Percentiles rank a stretch among this genome's conserved stretches.
These are phyloP conservation scores for Heterodera carotae DNA, from an alignment of 1,140 invertebrate genomes.

Conservation along the genomic window DNA sequence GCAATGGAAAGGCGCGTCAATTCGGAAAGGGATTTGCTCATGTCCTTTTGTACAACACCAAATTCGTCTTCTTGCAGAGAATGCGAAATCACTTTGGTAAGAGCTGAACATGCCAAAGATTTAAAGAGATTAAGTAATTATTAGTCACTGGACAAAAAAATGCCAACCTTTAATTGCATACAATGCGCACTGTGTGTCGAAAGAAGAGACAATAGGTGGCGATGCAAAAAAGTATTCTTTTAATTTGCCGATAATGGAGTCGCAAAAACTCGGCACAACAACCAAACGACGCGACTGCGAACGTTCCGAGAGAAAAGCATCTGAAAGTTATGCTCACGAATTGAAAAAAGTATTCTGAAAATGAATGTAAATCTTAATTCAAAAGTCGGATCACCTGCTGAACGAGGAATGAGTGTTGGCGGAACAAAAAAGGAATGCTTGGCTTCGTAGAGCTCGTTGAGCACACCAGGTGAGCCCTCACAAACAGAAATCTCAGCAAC, in stretches of 20 bases:
- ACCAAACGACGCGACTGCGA: conserved; percentile 11
- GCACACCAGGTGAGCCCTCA: conserved; percentile 6
- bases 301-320: conserved; percentile 19
- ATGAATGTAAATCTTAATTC: no score
- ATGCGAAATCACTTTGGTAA: conserved; percentile 15
- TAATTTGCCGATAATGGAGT: background rate
- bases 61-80: conserved; percentile 33
- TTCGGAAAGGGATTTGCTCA: conserved; percentile 18
- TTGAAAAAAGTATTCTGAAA: background rate
- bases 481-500: conserved; percentile 1
- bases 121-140: conserved; percentile 9
- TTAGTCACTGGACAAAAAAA: background rate
- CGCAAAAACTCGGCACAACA: conserved; percentile 8
- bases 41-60: conserved; percentile 39
- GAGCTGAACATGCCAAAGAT: background rate
- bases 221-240: background rate
- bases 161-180: conserved; percentile 28
- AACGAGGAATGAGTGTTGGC: conserved; percentile 13
- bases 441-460: conserved; percentile 23
- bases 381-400: conserved; percentile 14
- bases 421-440: conserved; percentile 23
- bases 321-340: background rate
- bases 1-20: conserved; percentile 36
- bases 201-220: conserved; percentile 25
- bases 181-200: conserved; percentile 19